Base-by-base conservation (phyloP, 2,797 vertebrate species). In the Odontamblyopus lacepedii region DNA sequence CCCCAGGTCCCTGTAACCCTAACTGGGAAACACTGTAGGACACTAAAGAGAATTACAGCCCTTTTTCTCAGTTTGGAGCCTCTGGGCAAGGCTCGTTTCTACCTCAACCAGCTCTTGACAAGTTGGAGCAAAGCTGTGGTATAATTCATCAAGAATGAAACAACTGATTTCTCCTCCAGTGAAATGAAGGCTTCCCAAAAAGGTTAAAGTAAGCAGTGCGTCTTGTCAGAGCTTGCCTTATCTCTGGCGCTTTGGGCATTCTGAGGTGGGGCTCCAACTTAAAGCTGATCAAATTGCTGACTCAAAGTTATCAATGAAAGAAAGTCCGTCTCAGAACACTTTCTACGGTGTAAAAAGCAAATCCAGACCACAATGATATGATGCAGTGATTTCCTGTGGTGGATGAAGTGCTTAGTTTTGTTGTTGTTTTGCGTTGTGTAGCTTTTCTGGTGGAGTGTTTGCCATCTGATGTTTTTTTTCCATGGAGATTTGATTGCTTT, bases 161-260 rank as follows among this genome's bases (percentile, higher is more conserved):
- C 60, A 29, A 71, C 68, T 50, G 32, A 78, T 77, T 41, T 81
- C 41, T 69, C 64, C 72, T 32, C 18, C 51, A 66, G 4, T 67
- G 38, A 27, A 73, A 72, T 78, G 80, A 70, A 74, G 68, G 56
- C 67, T 19, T 29, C 27, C 5, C 74, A 16, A 59, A 63, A 73
- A 15, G 51, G 67, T 73, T 71, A 63, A 29, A 55, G 35, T 12
- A 30, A 71, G 62, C 48, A 65, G 44, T 48, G 29, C 23, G 26
- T 69, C 85, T 50, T 88, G 87, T 85, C 26, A 6, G 30, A 75
- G 78, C 85, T 19, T 84, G 85, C 66, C 38, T 74, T 60, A 15
- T 6, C 71, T 63, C 60, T 48, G 1, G 35, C 19, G 16, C 57
- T 67, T 1, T 51, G 2, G 0, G 55, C 32, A 35, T 44, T 62